Percentiles rank a stretch among this genome's conserved stretches.
These are phyloP conservation scores for Leptodactylus fallax DNA, from an alignment of 2,797 vertebrate species.

Conservation along the genomic window DNA sequence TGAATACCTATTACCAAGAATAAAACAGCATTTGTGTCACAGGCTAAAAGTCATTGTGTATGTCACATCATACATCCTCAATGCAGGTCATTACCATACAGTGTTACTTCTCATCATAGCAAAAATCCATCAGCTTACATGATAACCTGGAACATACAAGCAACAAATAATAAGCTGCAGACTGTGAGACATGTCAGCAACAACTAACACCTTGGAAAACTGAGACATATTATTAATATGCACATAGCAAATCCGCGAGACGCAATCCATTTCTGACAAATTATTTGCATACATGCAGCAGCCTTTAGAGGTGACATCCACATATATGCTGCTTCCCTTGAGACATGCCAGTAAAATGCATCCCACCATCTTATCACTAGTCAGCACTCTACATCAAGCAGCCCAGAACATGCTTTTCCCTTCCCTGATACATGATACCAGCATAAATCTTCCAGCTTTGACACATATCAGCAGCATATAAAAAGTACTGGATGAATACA, in stretches of 20 bases:
- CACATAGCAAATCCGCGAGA: neutral
- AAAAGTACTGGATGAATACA: neutral
- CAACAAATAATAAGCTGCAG: neutral
- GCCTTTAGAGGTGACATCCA: slow-evolving; percentile 5
- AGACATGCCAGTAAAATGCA: slow-evolving; percentile 8
- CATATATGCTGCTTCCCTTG: slow-evolving; percentile 7
- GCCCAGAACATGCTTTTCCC: neutral
- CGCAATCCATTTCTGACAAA: neutral
- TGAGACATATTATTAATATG: neutral
- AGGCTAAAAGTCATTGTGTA: neutral
- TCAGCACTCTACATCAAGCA: slow-evolving; percentile 36
- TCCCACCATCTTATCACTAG: slow-evolving; percentile 28
- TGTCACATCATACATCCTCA: slow-evolving; percentile 12
- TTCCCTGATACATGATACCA: slow-evolving; percentile 6
- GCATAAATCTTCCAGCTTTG: slow-evolving; percentile 23
- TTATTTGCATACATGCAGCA: neutral
- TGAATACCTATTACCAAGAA: neutral
- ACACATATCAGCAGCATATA: slow-evolving; percentile 1
- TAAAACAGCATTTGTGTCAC: neutral
- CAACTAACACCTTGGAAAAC: neutral
- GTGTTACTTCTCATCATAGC: neutral
- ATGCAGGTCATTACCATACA: neutral
- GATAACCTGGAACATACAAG: neutral
- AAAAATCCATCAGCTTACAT: neutral
- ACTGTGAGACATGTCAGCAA: neutral